Conservation (phyloP, 2,797 vertebrate genomes). For the Antennarius maculatus region DNA sequence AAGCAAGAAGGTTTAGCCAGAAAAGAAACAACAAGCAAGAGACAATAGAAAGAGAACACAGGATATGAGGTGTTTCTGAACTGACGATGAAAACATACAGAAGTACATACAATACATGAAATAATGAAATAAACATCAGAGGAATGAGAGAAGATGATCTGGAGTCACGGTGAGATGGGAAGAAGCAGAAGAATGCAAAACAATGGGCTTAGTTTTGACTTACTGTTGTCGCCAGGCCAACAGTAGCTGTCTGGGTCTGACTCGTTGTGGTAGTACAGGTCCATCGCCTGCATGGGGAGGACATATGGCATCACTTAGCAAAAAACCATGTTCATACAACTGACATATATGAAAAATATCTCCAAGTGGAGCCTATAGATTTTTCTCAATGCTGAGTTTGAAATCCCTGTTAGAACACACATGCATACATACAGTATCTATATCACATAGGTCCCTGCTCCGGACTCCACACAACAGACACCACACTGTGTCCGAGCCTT, state of each 20-base stretch:
- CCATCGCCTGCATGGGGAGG: constrained; percentile 77
- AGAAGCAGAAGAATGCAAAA: constrained; percentile 45
- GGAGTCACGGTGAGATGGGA: constrained; percentile 3
- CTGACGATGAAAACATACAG: constrained; percentile 24
- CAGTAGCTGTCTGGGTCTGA: constrained; percentile 80
- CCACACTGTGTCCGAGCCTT: constrained; percentile 3
- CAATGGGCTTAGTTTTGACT: constrained; percentile 61
- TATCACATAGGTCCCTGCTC: not conserved
- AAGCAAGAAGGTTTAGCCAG: not conserved
- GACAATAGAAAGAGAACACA: constrained; percentile 22
- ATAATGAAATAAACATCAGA: constrained; percentile 1
- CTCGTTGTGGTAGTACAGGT: constrained; percentile 83
- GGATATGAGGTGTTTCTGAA: constrained; percentile 13
- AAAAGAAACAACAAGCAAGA: constrained; percentile 19
- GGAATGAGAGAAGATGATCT: not conserved
- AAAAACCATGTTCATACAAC: constrained; percentile 3
- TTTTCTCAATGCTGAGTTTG: not conserved
- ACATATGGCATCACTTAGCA: constrained; percentile 36
- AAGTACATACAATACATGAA: constrained; percentile 9
- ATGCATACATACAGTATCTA: not conserved
- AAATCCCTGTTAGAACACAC: not conserved
- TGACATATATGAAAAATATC: constrained; percentile 22
- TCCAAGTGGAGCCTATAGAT: not conserved
- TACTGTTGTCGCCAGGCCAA: constrained; percentile 80
- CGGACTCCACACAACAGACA: not conserved